A percentile compares a stretch with the other conserved stretches of the same genome.
Evolutionary conservation across 2,888 invertebrate species (phyloP).

Genomic region (Drosophila histrio): DNA sequence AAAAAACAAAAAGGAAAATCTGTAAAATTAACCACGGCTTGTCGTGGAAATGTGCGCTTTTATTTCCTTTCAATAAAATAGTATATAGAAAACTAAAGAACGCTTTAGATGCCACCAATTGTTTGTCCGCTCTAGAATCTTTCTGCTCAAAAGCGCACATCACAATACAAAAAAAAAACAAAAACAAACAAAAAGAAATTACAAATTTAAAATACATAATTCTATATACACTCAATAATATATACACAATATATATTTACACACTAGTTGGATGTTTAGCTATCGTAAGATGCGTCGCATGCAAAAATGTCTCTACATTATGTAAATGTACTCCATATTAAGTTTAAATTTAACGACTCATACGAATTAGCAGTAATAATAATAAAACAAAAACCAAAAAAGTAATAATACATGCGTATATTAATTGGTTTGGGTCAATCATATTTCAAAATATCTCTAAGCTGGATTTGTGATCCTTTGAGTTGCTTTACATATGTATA

Average conservation of each 20-base stretch:
- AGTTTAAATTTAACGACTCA: constrained; percentile 74
- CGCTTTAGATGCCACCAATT: constrained; percentile 5
- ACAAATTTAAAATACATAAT: constrained; percentile 61
- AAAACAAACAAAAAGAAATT: constrained; percentile 34
- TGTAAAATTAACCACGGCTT: constrained; percentile 39
- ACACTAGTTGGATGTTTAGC: constrained; percentile 75
- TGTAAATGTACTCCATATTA: constrained; percentile 72
- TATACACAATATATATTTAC: constrained; percentile 67
- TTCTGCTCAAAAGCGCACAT: constrained; percentile 54
- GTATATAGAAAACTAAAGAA: not conserved
- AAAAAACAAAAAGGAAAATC: constrained; percentile 21
- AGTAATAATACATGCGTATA: not conserved
- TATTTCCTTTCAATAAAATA: not conserved
- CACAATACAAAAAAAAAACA: constrained; percentile 37
- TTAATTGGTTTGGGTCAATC: not conserved
- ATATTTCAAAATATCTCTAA: too few relatives aligned
- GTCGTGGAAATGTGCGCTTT: constrained; percentile 52
- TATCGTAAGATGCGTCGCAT: constrained; percentile 57
- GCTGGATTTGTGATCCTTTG: too few relatives aligned
- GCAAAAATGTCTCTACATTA: constrained; percentile 53
- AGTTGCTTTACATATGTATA: too few relatives aligned
- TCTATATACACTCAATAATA: constrained; percentile 68
- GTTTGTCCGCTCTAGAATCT: constrained; percentile 27
- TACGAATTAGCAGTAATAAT: constrained; percentile 74
- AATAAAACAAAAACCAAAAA: constrained; percentile 47